These are phyloP conservation scores for Pherbina coryleti DNA, from an alignment of 2,888 invertebrate species.

Conservation along the genomic window DNA sequence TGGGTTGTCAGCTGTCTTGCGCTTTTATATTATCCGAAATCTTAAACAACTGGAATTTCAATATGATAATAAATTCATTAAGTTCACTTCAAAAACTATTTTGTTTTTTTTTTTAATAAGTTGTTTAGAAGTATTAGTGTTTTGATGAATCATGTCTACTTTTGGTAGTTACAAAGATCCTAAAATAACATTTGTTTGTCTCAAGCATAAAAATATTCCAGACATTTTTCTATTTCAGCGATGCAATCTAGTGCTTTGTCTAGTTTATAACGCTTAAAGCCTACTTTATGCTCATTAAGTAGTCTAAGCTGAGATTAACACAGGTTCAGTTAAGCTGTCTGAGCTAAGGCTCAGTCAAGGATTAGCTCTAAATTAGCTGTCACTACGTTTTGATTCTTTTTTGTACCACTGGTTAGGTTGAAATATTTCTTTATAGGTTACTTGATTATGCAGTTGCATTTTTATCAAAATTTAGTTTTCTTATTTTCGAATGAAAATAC, in stretches of 20 bases:
- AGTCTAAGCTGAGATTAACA: constrained; percentile 27
- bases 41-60: too few species aligned
- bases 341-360: neutral
- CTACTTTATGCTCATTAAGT: constrained; percentile 27
- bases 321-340: neutral
- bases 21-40: neutral
- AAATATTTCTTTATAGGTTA: neutral
- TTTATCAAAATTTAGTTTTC: too few species aligned
- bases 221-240: constrained; percentile 11
- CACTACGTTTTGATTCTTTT: neutral
- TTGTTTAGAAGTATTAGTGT: too few species aligned
- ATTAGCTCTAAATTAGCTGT: neutral
- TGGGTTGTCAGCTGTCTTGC: neutral
- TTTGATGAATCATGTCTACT: too few species aligned
- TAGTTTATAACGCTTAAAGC: neutral
- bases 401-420: neutral
- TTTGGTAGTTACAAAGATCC: too few species aligned
- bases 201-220: neutral
- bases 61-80: too few species aligned
- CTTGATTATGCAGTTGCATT: too few species aligned
- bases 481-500: too few species aligned
- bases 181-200: too few species aligned
- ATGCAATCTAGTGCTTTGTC: neutral
- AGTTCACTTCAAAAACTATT: too few species aligned
- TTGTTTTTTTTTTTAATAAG: too few species aligned